Evolutionary conservation across 2,888 invertebrate species (phyloP), one percentile per base, ranked within the genome.

Genomic region (Lamellibrachia columna): DNA sequence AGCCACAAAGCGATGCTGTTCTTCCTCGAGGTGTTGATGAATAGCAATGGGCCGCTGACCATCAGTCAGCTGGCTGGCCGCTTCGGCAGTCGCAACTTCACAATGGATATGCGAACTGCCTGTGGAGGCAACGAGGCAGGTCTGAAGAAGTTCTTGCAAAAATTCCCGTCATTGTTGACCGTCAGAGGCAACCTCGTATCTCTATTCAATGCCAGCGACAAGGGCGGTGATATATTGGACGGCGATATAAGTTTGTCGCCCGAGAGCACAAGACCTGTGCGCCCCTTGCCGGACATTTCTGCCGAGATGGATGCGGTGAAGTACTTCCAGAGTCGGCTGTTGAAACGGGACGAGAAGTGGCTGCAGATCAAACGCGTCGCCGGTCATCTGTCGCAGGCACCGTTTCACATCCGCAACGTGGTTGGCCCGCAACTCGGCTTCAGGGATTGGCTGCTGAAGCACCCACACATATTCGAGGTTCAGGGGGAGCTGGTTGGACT

Each of bases 21-120:
- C 97, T 99, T 99, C 97, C 98, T 99, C 97, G 99, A 99, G 97
- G 98, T 92, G 40, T 97, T 99, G 95, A 98, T 99, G 97, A 99
- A 99, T 97, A 99, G 99, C 97, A 95, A 95, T 91, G 98, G 98
- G 96, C 98, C 99, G 94, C 97, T 99, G 96, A 99, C 99, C 94
- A 97, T 99, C 96, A 99, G 99, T 97, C 99, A 99, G 97, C 97
- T 99, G 95, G 99, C 99, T 96, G 99, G 99, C 97, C 99, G 99
- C 97, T 99, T 99, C 97, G 99, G 99, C 96, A 99, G 99, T 95
- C 99, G 99, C 97, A 99, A 99, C 95, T 99, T 99, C 97, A 99
- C 99, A 53, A 98, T 99, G 97, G 99, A 99, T 97, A 99, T 99
- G 99, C 94, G 96, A 91, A 95, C 95, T 91, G 97, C 97, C 91